Percentiles rank a stretch among this genome's conserved stretches.
These are phyloP conservation scores for Falco punctatus DNA, from an alignment of 2,113 vertebrate genomes.

Conservation along the genomic window DNA sequence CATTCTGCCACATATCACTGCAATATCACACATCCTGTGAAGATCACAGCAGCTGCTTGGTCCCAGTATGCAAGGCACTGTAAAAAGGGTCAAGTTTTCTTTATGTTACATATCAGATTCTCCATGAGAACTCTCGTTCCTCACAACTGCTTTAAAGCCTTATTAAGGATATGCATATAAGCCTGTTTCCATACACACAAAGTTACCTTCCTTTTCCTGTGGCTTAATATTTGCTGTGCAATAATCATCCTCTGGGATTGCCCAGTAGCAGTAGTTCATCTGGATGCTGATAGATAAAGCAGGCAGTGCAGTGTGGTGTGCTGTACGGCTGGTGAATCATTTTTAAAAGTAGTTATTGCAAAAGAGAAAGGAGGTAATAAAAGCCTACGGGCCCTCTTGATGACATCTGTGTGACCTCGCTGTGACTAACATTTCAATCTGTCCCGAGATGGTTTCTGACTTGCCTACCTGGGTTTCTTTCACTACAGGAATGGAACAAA, in stretches of 20 bases:
- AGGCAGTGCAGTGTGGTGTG: not conserved
- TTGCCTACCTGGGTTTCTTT: not conserved
- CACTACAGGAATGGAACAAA: not conserved
- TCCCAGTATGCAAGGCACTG: not conserved
- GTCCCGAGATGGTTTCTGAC: not conserved
- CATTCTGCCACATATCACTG: not conserved
- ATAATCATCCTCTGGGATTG: not conserved
- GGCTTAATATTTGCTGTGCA: not conserved
- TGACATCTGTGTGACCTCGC: constrained; percentile 30
- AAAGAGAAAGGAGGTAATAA: not conserved
- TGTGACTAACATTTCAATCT: not conserved
- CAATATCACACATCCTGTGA: not conserved
- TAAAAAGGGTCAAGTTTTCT: not conserved
- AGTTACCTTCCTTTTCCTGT: not conserved
- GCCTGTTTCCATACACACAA: not conserved
- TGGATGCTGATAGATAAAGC: constrained; percentile 50
- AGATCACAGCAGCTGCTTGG: constrained; percentile 34
- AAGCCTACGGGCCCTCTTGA: not conserved
- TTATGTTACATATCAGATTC: not conserved
- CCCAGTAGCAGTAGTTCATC: constrained; percentile 5
- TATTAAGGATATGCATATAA: not conserved
- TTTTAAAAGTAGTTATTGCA: not conserved
- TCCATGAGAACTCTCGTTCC: not conserved
- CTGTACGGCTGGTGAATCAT: not conserved
- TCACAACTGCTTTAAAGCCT: not conserved